These are phyloP conservation scores for Portevinia maculata DNA, from an alignment of 2,888 invertebrate species.

Conservation along the genomic window DNA sequence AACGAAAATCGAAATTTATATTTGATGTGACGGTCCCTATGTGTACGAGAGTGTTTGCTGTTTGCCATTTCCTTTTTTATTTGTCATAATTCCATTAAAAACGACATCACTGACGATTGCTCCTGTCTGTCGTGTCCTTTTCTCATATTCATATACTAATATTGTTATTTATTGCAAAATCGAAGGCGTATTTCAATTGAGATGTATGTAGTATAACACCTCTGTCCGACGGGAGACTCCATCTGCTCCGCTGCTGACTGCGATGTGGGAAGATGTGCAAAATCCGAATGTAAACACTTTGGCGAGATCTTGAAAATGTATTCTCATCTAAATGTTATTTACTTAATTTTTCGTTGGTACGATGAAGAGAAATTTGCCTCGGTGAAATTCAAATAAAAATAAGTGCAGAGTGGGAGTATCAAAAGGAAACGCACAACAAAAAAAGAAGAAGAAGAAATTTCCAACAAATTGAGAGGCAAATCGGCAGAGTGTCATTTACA, in stretches of 20 bases:
- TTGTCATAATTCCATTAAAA: slow-evolving; percentile 63
- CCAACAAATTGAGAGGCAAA: slow-evolving; percentile 44
- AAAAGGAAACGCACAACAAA: background rate
- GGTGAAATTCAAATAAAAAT: slow-evolving; percentile 37
- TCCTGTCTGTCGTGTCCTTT: slow-evolving; percentile 51
- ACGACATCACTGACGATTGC: slow-evolving; percentile 44
- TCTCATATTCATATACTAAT: slow-evolving; percentile 51
- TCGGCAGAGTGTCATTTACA: slow-evolving; percentile 68
- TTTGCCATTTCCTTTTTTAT: slow-evolving; percentile 15
- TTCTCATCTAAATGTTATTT: slow-evolving; percentile 73
- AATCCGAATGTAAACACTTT: slow-evolving; percentile 67
- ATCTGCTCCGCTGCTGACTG: slow-evolving; percentile 4
- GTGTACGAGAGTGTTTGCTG: background rate
- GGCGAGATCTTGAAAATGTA: slow-evolving; percentile 65
- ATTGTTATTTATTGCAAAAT: slow-evolving; percentile 65
- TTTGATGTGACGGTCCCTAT: slow-evolving; percentile 50
- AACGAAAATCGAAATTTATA: slow-evolving; percentile 63
- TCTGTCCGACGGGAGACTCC: slow-evolving; percentile 14
- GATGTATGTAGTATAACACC: slow-evolving; percentile 54
- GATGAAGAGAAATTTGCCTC: slow-evolving; percentile 19
- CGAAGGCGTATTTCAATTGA: slow-evolving; percentile 61
- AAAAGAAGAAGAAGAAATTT: background rate
- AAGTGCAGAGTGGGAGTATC: slow-evolving; percentile 28
- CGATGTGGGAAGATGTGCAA: slow-evolving; percentile 14
- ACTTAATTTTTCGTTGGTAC: slow-evolving; percentile 64